A percentile compares a stretch with the other conserved stretches of the same genome.
These are phyloP conservation scores for Oithona nana DNA, from an alignment of 2,888 invertebrate genomes.

Conservation along the genomic window DNA sequence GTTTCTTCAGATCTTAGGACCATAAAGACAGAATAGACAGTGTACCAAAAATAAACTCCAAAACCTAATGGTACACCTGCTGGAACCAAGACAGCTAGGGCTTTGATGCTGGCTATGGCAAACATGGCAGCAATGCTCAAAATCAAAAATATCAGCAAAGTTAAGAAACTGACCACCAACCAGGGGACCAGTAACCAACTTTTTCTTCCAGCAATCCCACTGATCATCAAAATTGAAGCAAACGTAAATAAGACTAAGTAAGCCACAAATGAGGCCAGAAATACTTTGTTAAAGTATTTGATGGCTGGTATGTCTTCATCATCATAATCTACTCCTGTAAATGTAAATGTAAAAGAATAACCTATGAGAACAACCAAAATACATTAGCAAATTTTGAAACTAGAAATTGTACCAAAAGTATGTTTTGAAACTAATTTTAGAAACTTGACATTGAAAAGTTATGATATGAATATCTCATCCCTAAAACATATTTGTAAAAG, in stretches of 20 bases:
- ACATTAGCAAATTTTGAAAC: no score
- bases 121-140: slow-evolving; percentile 7
- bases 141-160: neutral
- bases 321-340: neutral
- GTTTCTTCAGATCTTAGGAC: neutral
- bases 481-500: neutral
- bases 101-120: neutral
- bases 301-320: slow-evolving; percentile 14
- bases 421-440: no score
- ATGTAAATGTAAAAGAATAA: no score
- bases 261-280: neutral
- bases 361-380: no score
- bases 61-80: slow-evolving; percentile 5
- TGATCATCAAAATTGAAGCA: slow-evolving; percentile 3
- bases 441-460: no score
- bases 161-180: neutral
- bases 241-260: slow-evolving; percentile 3
- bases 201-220: neutral
- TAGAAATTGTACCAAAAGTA: no score
- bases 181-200: slow-evolving; percentile 10
- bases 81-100: neutral
- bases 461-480: no score
- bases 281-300: neutral
- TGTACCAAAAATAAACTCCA: slow-evolving; percentile 7
- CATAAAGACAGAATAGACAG: neutral